A percentile compares a stretch with the other conserved stretches of the same genome.
phyloP scores from a whole-genome alignment of 2,113 vertebrate species.

The Scalopus aquaticus region DNA sequence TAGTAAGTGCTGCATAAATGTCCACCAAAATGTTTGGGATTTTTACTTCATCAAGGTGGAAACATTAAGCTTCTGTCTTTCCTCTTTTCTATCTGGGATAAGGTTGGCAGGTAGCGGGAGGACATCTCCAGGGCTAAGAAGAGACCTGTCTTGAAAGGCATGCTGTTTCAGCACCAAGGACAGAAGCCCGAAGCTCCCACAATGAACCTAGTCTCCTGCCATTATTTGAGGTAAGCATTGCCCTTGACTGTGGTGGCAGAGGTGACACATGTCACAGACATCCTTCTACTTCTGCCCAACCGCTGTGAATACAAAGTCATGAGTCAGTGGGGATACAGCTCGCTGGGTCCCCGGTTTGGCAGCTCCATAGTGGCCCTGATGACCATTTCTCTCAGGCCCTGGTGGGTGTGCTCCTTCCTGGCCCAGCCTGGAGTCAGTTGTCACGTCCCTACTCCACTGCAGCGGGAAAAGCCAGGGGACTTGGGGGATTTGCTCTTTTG shows the following conservation, averaged over 20 bases:
- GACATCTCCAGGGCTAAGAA: not conserved
- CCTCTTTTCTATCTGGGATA: not conserved
- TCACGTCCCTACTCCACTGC: not conserved
- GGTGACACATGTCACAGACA: not conserved
- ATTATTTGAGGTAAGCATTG: not conserved
- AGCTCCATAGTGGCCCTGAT: not conserved
- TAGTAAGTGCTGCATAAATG: not conserved
- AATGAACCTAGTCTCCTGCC: accelerated
- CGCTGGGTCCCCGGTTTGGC: not conserved
- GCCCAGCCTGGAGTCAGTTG: not conserved
- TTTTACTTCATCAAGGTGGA: not conserved
- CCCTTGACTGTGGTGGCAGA: not conserved
- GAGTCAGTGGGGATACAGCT: not conserved
- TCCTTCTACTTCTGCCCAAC: not conserved
- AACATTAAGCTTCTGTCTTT: not conserved
- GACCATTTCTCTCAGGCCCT: not conserved
- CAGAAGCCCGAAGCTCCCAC: not conserved
- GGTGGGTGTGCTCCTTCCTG: not conserved
- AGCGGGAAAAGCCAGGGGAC: not conserved
- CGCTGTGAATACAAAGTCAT: too few species aligned
- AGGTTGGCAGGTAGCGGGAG: not conserved
- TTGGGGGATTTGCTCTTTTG: too few species aligned
- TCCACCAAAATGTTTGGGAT: not conserved
- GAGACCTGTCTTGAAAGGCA: not conserved
- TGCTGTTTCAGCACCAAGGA: slow-evolving; percentile 40